Percentiles rank a stretch among this genome's conserved stretches.
phyloP scores from a whole-genome alignment of 2,113 vertebrate species.

The Bambusicola thoracicus region DNA sequence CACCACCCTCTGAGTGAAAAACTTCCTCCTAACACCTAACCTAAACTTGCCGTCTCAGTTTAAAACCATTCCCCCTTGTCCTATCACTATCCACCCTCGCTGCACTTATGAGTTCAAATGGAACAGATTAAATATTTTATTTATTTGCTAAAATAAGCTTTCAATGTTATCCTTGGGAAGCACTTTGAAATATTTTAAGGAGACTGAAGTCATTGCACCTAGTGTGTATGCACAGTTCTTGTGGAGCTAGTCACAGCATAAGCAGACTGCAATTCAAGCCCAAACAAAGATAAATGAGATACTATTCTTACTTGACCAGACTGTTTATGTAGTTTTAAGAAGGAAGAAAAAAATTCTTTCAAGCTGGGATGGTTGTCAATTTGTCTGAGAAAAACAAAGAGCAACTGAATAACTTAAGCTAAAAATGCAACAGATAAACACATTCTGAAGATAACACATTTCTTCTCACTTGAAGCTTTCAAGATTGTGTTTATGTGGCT shows the following conservation, averaged over 20 bases:
- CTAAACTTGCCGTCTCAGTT: no score
- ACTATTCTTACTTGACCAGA: neutral
- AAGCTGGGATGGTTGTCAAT: neutral
- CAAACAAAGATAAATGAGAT: neutral
- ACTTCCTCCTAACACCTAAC: no score
- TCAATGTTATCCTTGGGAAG: neutral
- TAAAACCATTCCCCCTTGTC: no score
- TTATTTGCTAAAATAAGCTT: neutral
- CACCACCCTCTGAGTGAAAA: no score
- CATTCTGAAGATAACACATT: constrained; percentile 18
- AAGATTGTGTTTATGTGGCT: fast-evolving
- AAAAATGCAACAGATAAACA: constrained; percentile 23
- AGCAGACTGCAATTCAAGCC: neutral
- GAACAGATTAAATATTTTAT: neutral
- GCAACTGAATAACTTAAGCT: neutral
- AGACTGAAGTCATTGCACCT: neutral
- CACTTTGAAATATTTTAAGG: neutral
- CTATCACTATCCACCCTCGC: no score
- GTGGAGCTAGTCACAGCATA: neutral
- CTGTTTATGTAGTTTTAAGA: neutral
- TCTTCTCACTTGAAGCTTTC: neutral
- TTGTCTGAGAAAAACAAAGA: constrained; percentile 31
- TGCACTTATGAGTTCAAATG: neutral
- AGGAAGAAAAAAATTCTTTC: neutral
- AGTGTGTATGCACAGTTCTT: neutral